Percentiles rank a stretch among this genome's conserved stretches.
These are phyloP conservation scores for Pyrochroa serraticornis DNA, from an alignment of 2,888 invertebrate genomes.

Conservation along the genomic window DNA sequence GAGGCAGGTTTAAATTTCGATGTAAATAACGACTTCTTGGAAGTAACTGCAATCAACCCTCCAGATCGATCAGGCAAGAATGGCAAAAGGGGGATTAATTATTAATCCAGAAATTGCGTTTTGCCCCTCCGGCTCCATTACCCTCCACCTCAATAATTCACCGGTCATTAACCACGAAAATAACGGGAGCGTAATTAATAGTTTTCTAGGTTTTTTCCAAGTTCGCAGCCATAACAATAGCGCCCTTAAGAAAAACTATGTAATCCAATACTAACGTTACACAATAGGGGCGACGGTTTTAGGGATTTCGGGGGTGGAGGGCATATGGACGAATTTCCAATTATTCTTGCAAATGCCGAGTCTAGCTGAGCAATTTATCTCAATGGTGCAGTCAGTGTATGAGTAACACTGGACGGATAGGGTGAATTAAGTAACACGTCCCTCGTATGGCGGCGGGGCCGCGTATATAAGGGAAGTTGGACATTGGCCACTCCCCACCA, in stretches of 20 bases:
- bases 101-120: constrained; percentile 48
- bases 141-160: constrained; percentile 23
- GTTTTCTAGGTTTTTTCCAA: neutral
- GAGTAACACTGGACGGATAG: no score
- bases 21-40: constrained; percentile 17
- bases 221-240: neutral
- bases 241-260: neutral
- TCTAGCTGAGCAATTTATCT: constrained; percentile 30
- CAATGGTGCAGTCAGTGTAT: constrained; percentile 1
- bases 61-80: constrained; percentile 32
- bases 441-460: no score
- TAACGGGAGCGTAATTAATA: constrained; percentile 1
- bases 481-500: no score
- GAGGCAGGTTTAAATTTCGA: constrained; percentile 22
- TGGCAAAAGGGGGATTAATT: constrained; percentile 50
- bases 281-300: neutral
- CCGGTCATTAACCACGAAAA: constrained; percentile 6
- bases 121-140: constrained; percentile 39
- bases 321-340: constrained; percentile 39
- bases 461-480: no score
- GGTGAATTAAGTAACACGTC: no score
- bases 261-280: neutral
- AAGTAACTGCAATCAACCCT: constrained; percentile 14
- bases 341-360: constrained; percentile 34
- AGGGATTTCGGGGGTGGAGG: constrained; percentile 21